phyloP scores from a whole-genome alignment of 2,113 vertebrate genomes.

The Progne subis region DNA sequence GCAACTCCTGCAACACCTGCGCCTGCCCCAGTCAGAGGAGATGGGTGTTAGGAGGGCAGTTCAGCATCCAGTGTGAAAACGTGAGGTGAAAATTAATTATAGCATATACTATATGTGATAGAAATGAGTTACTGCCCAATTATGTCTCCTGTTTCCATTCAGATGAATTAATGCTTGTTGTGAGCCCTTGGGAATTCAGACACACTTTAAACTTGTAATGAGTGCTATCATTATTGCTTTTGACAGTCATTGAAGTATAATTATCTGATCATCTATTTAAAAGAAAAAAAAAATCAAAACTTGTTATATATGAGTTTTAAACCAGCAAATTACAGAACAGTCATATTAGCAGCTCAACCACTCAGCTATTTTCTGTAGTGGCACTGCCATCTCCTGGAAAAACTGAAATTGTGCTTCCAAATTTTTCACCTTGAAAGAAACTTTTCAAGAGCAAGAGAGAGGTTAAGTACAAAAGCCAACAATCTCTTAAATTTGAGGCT shows the following conservation, averaged over 20 bases:
- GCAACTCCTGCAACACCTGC: not conserved
- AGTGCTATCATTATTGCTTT: slow-evolving; percentile 70
- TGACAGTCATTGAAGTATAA: slow-evolving; percentile 68
- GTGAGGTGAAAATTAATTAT: slow-evolving; percentile 30
- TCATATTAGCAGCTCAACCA: not conserved
- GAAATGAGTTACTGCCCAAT: slow-evolving; percentile 64
- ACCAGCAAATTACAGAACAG: slow-evolving; percentile 25
- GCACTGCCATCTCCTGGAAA: slow-evolving; percentile 73
- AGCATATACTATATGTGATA: not conserved
- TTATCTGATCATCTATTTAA: slow-evolving; percentile 58
- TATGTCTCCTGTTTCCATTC: slow-evolving; percentile 54
- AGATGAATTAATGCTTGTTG: slow-evolving; percentile 60
- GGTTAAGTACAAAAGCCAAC: not conserved
- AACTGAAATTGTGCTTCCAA: not conserved
- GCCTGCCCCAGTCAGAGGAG: not conserved
- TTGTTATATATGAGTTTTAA: slow-evolving; percentile 39
- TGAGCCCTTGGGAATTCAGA: slow-evolving; percentile 56
- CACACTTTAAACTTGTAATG: slow-evolving; percentile 68
- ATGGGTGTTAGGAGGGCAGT: not conserved
- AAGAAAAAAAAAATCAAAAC: slow-evolving; percentile 55
- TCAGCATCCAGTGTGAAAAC: not conserved
- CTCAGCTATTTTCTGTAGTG: slow-evolving; percentile 47
- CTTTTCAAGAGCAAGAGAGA: not conserved
- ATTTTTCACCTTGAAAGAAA: slow-evolving; percentile 26
- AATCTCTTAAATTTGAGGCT: not conserved